Base-by-base conservation (phyloP, 2,113 vertebrate species). In the Lonchura striata region DNA sequence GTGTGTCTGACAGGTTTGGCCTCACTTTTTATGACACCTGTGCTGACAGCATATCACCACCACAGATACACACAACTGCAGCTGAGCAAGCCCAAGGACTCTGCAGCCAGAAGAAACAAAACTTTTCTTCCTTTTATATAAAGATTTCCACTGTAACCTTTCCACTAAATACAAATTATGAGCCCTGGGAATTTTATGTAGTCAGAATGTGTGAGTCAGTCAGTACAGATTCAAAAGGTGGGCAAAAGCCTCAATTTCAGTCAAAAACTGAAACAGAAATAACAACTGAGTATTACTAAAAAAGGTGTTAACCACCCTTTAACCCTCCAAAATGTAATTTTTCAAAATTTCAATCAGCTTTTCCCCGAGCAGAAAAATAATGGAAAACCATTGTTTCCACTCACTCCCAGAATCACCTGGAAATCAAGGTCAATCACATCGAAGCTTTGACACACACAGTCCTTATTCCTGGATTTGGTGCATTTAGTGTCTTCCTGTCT, bases 11-110 rank as follows among this genome's bases (percentile, higher is more conserved):
- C 91, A 83, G 87, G 37, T 74, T 66, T 82, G 70, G 64, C 86
- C 88, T 84, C 92, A 13, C 80, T 91, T 87, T 72, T 72, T 68
- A 80, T 65, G 93, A 85, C 89, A 88, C 64, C 82, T 60, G 9
- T 18, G 75, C 60, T 94, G 89, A 93, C 70, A 90, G 86, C 77
- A 54, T 22, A 5, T 41, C 3, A 0, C 57, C 71, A 53, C 18
- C 70, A 54, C 24, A 92, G 54, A 72, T 27, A 75, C 3, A 47
- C 22, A 52, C 10, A 82, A 24, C 41, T 50, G 77, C 46, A 66
- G 39, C 61, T 31, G 20, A 70, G 74, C 3, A 5, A 2, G 6
- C 33, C 64, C 27, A n/a, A 57, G 30, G 41, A 50, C 56, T 85
- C 89, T 23, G 20, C 19, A 76, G 44, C 24, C 52, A 41, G 41